Evolutionary conservation across 2,888 invertebrate species (phyloP), one percentile per base, ranked within the genome.

Genomic region (Protula sp.): DNA sequence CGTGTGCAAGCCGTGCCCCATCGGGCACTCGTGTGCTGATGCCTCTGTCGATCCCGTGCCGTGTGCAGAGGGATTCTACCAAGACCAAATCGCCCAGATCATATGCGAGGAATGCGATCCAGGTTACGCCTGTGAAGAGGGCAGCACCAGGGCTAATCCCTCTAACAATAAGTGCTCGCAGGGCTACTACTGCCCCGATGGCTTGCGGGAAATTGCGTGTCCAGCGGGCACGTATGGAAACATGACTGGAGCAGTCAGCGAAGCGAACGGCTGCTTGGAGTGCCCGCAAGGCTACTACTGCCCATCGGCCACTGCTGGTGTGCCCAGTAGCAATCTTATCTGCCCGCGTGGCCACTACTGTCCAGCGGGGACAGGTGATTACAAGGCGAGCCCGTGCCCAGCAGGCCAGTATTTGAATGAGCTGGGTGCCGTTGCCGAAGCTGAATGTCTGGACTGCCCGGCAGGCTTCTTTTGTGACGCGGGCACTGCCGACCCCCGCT

Each of bases 241-340:
- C 60, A 68, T 57, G 22, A 55, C 48, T 28, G 78, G 77, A 2
- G 70, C 71, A 14, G 61, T 51, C 9, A 56, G 54, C 26, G 60
- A 63, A 52, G 66, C 54, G 1, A 57, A 70, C 1, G 70, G 73
- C 0, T 79, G 79, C 61, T 67, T 56, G 24, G 29, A 52, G 1
- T 79, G 79, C 63, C 73, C 72, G n/a, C 74, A 73, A 53, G 75
- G 74, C 1, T 76, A 70, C 59, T 78, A 77, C 60, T 79, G 78
- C 61, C 75, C 74, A 27, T 68, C 67, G 53, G 76, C 70, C 22
- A 76, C 76, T 9, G 70, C 68, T 22, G 74, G 74, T 4, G 24
- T 57, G 55, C 47, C 76, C 70, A 45, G 61, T 59, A 22, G 65
- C 60, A 31, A 67, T 26, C 66, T 73, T 28, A 51, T 61, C 5